Evolutionary conservation across 2,797 vertebrate genomes (phyloP), one percentile per base, ranked within the genome.

Genomic region (Lithobates sylvaticus): DNA sequence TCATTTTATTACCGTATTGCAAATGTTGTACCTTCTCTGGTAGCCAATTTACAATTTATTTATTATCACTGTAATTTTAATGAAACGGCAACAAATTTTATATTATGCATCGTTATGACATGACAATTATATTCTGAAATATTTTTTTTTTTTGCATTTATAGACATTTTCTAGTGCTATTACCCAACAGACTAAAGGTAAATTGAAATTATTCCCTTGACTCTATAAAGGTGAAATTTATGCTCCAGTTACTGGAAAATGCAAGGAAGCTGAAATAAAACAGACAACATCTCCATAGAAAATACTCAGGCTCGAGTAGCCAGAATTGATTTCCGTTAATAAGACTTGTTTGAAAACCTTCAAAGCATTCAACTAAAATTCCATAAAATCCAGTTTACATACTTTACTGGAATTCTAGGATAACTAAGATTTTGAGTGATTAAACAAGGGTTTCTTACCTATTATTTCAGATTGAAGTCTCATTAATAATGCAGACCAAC

Each of bases 201-300:
- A 92, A 92, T 90, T 88, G 91, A 86, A 91, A 89, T 67, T 86
- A 91, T 92, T 93, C 88, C 88, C 89, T 90, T 42, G 69, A 88
- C 90, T 89, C 88, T 87, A 89, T 89, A 93, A 93, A 91, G 88
- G 88, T 88, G 91, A 71, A 88, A 36, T 89, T 93, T 92, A 91
- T 91, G 92, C 89, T 92, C 90, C 83, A 92, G 83, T 93, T 94
- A 91, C 88, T 90, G 50, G 81, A 84, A 91, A 91, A 90, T 90
- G 72, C 88, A 92, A 65, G 90, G 83, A 70, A 88, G 80, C 89
- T 88, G 88, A 92, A 93, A 92, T 88, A 92, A 90, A 79, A 0
- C 21, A 91, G 89, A 69, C 88, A 92, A 89, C 91, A 91, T 91
- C 91, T 73, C 88, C 89, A 76, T 90, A 73, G 91, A 91, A 90